Percentiles rank a stretch among this genome's conserved stretches.
Conservation (phyloP, 2,797 vertebrate genomes). For the Ispidina picta region DNA sequence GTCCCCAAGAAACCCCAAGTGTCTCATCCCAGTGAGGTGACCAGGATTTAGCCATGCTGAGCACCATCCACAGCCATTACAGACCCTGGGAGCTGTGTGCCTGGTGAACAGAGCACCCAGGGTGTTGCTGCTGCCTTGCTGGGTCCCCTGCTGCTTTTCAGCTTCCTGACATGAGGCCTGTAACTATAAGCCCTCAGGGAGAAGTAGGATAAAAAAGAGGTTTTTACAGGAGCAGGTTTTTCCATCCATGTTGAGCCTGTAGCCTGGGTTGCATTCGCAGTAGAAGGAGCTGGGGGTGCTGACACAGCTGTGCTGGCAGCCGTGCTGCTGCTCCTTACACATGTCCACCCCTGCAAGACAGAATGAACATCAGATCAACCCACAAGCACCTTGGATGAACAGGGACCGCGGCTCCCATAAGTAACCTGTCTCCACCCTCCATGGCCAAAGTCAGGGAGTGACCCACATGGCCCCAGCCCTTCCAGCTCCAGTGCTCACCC, state of each 20-base stretch:
- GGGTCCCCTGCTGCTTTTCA: background rate
- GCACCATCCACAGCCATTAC: background rate
- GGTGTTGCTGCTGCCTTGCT: background rate
- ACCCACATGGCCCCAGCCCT: background rate
- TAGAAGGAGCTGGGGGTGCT: conserved; percentile 85
- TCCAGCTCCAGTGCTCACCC: background rate
- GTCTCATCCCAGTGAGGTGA: background rate
- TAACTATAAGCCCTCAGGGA: background rate
- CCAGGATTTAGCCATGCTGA: background rate
- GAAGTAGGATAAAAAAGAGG: background rate
- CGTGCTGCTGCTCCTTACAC: conserved; percentile 85
- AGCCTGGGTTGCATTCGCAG: conserved; percentile 88
- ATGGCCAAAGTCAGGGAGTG: background rate
- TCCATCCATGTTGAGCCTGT: conserved; percentile 85
- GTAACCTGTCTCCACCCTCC: background rate
- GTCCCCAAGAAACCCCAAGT: accelerated
- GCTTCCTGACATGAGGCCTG: background rate
- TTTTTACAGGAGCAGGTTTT: conserved; percentile 88
- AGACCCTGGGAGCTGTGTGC: accelerated
- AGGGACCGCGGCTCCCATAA: accelerated
- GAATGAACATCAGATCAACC: background rate
- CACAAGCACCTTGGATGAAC: accelerated
- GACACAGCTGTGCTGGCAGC: conserved; percentile 92
- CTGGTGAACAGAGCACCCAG: background rate
- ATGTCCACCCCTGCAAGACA: conserved; percentile 83